Conservation (phyloP, 2,888 invertebrate genomes). For the Caenorhabditis sinica region DNA sequence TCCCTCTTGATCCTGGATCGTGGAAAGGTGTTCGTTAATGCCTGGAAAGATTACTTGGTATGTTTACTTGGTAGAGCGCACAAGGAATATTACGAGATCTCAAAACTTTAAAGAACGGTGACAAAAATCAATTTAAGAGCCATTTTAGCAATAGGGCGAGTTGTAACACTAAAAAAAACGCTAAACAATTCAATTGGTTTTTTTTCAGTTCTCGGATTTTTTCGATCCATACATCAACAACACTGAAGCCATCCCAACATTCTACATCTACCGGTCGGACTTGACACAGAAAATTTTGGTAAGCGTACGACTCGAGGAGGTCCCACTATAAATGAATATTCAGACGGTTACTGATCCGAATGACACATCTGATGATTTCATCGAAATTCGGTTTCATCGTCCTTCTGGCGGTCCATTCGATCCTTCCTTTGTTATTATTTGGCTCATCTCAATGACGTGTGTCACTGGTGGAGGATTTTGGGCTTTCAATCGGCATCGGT, state of each 20-base stretch:
- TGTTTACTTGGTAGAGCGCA: not conserved
- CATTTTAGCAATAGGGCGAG: too few relatives aligned
- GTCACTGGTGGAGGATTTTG: constrained; percentile 78
- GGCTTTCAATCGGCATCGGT: constrained; percentile 71
- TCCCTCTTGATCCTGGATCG: constrained; percentile 66
- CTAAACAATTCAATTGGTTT: not conserved
- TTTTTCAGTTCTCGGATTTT: constrained; percentile 78
- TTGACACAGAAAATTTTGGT: constrained; percentile 69
- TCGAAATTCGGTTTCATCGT: constrained; percentile 76
- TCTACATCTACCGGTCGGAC: constrained; percentile 75
- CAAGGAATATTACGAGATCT: too few relatives aligned
- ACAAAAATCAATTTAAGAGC: too few relatives aligned
- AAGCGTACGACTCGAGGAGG: too few relatives aligned
- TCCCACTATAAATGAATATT: too few relatives aligned
- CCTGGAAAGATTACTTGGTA: constrained; percentile 74
- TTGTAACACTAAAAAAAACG: too few relatives aligned
- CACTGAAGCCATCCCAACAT: constrained; percentile 70
- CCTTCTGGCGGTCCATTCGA: constrained; percentile 73
- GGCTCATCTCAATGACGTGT: constrained; percentile 80
- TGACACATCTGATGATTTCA: constrained; percentile 19
- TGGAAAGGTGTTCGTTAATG: constrained; percentile 62
- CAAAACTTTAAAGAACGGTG: too few relatives aligned
- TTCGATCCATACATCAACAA: constrained; percentile 77
- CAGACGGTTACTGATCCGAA: not conserved
- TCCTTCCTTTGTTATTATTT: constrained; percentile 75